phyloP scores from a whole-genome alignment of 2,888 invertebrate genomes.

The Patella pellucida region DNA sequence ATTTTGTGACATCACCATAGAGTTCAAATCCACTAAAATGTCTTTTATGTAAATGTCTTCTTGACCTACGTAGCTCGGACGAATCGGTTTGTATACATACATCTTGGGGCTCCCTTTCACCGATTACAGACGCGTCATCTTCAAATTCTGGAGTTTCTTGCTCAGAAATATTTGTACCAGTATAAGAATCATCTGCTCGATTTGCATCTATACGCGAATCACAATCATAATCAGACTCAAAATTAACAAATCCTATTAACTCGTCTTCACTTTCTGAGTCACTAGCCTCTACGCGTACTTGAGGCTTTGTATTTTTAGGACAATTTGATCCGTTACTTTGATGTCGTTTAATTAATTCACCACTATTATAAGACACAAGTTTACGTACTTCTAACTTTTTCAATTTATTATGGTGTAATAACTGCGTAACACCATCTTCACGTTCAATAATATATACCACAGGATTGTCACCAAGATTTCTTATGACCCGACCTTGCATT shows the following conservation, averaged over 20 bases:
- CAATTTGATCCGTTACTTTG: neutral
- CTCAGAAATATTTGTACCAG: too few species aligned
- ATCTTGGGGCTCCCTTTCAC: too few species aligned
- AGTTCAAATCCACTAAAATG: neutral
- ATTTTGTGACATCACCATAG: neutral
- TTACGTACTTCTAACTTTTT: neutral
- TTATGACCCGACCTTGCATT: neutral
- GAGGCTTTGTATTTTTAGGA: too few species aligned
- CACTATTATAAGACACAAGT: neutral
- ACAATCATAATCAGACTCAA: too few species aligned
- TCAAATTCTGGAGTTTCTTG: too few species aligned
- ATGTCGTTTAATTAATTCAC: neutral
- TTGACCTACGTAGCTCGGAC: too few species aligned
- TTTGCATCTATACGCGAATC: too few species aligned
- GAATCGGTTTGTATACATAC: too few species aligned
- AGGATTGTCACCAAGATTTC: neutral
- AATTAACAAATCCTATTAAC: too few species aligned
- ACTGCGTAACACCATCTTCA: neutral
- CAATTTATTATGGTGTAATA: slow-evolving; percentile 9
- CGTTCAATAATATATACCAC: neutral
- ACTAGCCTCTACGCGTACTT: neutral
- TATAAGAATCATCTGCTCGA: too few species aligned
- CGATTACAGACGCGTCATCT: too few species aligned
- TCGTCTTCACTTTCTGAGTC: too few species aligned
- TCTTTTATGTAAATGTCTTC: neutral